Evolutionary conservation across 2,113 vertebrate species (phyloP).

Genomic region (Fulica atra): DNA sequence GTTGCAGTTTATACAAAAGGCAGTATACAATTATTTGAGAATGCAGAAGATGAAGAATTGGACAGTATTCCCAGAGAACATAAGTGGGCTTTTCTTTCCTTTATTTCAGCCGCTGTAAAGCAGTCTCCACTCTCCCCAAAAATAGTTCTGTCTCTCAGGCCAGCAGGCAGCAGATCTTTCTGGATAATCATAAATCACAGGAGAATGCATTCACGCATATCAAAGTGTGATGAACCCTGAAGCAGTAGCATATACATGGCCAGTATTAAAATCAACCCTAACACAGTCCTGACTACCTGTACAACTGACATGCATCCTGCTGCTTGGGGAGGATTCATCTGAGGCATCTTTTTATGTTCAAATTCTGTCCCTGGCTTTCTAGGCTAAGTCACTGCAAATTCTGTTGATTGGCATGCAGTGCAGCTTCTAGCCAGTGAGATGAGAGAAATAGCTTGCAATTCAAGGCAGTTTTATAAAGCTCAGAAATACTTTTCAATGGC

Average conservation of each 20-base stretch:
- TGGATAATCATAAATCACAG: neutral
- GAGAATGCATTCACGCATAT: neutral
- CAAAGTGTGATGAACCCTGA: neutral
- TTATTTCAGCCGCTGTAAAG: conserved; percentile 2
- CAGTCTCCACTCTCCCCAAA: neutral
- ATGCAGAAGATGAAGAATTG: neutral
- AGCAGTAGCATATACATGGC: neutral
- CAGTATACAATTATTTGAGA: conserved; percentile 1
- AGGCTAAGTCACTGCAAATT: neutral
- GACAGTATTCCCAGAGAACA: neutral
- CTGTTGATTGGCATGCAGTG: neutral
- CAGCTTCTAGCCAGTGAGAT: neutral
- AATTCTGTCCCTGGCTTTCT: neutral
- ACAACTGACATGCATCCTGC: neutral
- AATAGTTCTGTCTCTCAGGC: neutral
- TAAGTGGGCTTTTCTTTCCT: neutral
- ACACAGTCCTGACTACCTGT: neutral
- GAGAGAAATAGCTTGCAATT: conserved; percentile 17
- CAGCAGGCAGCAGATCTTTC: conserved; percentile 16
- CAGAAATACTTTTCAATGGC: neutral
- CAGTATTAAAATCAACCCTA: neutral
- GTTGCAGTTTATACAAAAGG: neutral
- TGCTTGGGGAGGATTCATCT: neutral
- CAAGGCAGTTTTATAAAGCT: neutral
- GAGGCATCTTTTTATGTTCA: neutral